phyloP scores from a whole-genome alignment of 1,140 invertebrate genomes.

The Ceratosolen fusciceps region DNA sequence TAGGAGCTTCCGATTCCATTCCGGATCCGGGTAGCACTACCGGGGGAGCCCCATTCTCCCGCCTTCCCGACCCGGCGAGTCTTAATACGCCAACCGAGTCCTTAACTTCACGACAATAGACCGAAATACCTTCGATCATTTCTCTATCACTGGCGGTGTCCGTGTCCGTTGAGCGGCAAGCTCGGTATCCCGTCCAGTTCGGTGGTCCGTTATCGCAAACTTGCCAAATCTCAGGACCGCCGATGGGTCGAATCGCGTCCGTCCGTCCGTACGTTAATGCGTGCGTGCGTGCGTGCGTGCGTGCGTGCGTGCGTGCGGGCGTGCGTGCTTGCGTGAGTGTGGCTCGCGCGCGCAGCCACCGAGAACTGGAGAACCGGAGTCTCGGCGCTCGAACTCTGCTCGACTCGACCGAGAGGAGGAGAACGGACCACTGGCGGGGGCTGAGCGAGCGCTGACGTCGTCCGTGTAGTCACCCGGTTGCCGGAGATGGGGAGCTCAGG shows the following conservation, averaged over 20 bases:
- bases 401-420: background rate
- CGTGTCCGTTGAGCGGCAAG: background rate
- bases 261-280: background rate
- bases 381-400: background rate
- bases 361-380: constrained; percentile 54
- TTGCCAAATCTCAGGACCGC: background rate
- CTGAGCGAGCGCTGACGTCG: background rate
- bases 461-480: background rate
- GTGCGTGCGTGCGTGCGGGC: background rate
- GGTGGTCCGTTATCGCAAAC: background rate
- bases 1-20: too few species aligned
- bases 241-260: background rate
- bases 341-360: constrained; percentile 53
- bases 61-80: too few species aligned
- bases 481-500: background rate
- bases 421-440: background rate
- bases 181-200: background rate
- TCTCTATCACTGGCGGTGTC: background rate
- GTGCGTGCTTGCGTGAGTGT: constrained; percentile 36
- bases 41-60: too few species aligned
- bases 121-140: constrained; percentile 8
- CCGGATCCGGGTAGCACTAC: too few species aligned
- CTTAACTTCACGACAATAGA: background rate
- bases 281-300: constrained; percentile 29
- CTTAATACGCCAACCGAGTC: background rate